Base-by-base conservation (phyloP, 1,140 invertebrate species). In the Heliconius melpomene region DNA sequence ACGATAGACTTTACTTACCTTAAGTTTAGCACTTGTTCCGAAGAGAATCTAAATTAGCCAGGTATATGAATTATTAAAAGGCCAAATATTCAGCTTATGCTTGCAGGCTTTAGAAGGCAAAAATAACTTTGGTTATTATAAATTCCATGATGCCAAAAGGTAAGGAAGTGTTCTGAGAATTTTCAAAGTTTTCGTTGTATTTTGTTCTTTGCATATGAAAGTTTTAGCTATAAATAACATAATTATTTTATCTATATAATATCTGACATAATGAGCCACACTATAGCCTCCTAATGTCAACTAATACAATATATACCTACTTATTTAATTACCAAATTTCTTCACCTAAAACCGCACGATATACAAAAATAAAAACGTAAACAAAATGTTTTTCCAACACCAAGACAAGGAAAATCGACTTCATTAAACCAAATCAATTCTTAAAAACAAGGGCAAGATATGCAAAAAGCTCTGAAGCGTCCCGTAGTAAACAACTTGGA, bases 401-500 rank as follows among this genome's bases (percentile, higher is more conserved):
- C 23, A 26, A 66, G 11, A 66, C 60, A 11, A 9, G 60, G 60
- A 66, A 75, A 36, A 75, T 36, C 5, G 54, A 32, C 29, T 57
- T 26, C 60, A 46, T 71, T 71, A 46, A 72, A 72, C 46, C 26
- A 72, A 77, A 75, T 60, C 70, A 71, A 76, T n/a, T 76, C 77
- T 72, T 57, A 38, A 77, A 73, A 72, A 73, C 73, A 60, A 72
- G 66, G 40, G 46, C 72, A 32, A 75, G 79, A 72, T 78, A 81
- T 83, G 82, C 77, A 78, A 83, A 83, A 72, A 40, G 54, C 77
- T 66, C 60, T 29, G 23, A 66, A 66, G 40, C 40, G 29, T 70
- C 26, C 71, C 76, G 76, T 74, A 82, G 82, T 83, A 83, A 83
- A 82, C 80, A 81, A 79, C 79, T 78, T 79, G 75, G 60, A 54